Base-by-base conservation (phyloP, 2,888 invertebrate genomes). In the Ornithoptera priamus region DNA sequence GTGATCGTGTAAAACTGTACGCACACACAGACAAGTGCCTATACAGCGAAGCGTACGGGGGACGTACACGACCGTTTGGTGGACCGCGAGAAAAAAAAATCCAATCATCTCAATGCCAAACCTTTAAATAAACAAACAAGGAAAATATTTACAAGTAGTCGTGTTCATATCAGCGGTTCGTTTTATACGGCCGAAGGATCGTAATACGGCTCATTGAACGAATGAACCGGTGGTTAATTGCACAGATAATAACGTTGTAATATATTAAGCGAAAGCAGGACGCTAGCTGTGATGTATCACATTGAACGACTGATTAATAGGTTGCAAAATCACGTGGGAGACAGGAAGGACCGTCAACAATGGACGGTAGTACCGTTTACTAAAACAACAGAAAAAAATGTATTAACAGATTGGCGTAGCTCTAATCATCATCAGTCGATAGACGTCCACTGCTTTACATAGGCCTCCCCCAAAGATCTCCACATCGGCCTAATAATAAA, bases 1-100 rank as follows among this genome's bases (percentile, higher is more conserved):
- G 68, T 64, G 68, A 68, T 64, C 64, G 56, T 39, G 39, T 59
- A 64, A 60, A 60, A 36, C 64, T 59, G 36, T 39, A 59, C 36
- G 50, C 68, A 60, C 36, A 57, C 50, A 53, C 53, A n/a, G 1
- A 53, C 53, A 53, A 53, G 4, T n/a, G 1, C n/a, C 18, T n/a
- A 53, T n/a, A 18, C 6, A 53, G n/a, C 50, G 15, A 50, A 17
- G 18, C 53, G 53, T 53, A 53, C n/a, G 6, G 53, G 6, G 1
- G 1, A 53, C 53, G 53, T 53, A 53, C 53, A 53, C 18, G 1
- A 42, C 8, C 1, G 6, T 18, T 18, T 12, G n/a, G n/a, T 12
- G n/a, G 12, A 17, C 7, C 12, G 53, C 53, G n/a, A 53, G n/a
- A 7, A 6, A n/a, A 53, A 53, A 18, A 53, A 18, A 53, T n/a